These are phyloP conservation scores for Trypoxylon attenuatum DNA, from an alignment of 2,888 invertebrate genomes.

Conservation along the genomic window DNA sequence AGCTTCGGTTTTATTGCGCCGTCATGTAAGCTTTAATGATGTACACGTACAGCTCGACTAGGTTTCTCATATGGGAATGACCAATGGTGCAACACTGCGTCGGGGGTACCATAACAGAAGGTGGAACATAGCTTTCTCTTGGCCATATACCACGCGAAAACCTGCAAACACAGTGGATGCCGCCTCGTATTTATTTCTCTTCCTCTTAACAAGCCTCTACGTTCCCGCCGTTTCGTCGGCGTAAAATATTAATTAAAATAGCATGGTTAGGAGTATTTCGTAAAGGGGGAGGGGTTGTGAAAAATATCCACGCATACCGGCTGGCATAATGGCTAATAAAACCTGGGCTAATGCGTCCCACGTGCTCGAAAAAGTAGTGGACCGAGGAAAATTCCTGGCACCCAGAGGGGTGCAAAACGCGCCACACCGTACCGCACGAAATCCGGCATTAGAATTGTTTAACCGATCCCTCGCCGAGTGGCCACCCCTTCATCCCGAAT, in stretches of 20 bases:
- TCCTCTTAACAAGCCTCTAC: slow-evolving; percentile 4
- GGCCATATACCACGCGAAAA: slow-evolving; percentile 5
- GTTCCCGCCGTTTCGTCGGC: no score
- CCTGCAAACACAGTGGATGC: slow-evolving; percentile 16
- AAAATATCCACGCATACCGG: no score
- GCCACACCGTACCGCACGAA: slow-evolving; percentile 24
- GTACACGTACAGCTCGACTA: slow-evolving; percentile 19
- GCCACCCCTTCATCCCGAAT: slow-evolving; percentile 16
- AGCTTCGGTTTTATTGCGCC: slow-evolving; percentile 13
- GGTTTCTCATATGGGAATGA: slow-evolving; percentile 52
- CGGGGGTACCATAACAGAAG: slow-evolving; percentile 41
- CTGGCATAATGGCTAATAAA: slow-evolving; percentile 5
- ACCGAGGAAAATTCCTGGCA: slow-evolving; percentile 11
- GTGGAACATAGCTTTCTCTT: slow-evolving; percentile 50
- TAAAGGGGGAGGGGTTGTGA: no score
- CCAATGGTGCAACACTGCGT: slow-evolving; percentile 35
- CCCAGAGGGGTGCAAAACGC: slow-evolving; percentile 2
- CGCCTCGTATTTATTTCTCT: slow-evolving; percentile 4
- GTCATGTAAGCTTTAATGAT: slow-evolving; percentile 12
- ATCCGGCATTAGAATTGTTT: slow-evolving; percentile 47
- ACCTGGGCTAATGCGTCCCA: slow-evolving; percentile 16
- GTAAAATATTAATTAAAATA: not conserved
- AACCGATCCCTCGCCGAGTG: slow-evolving; percentile 24
- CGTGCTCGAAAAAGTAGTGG: slow-evolving; percentile 18
- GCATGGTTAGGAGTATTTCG: no score